Evolutionary conservation across 2,113 vertebrate genomes (phyloP), one percentile per base, ranked within the genome.

Genomic region (Anarhynchus alexandrinus): DNA sequence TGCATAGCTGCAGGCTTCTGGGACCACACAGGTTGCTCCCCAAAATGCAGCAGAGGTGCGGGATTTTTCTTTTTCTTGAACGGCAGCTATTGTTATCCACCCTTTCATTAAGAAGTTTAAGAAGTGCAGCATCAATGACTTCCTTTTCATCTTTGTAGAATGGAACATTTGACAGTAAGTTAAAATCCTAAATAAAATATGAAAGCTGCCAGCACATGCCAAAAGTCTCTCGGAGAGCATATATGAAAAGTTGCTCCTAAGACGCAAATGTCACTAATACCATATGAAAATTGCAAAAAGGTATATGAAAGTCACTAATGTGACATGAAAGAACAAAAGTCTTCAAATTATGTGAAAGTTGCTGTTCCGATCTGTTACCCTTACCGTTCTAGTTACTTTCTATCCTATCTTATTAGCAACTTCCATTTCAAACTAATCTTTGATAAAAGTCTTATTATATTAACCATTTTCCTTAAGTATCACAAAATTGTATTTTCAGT

Each of bases 401-500:
- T 96, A 96, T 90, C 78, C 80, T 69, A 94, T 96, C 96, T 96
- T 94, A 97, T 97, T 97, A 96, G 83, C 87, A 97, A 97, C 96
- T 97, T 88, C 87, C 62, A 66, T 95, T 97, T 97, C 94, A 95
- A 97, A 93, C 71, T 94, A 95, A 97, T 93, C 72, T 90, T 82
- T 86, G 91, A 94, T 97, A 97, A 98, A 98, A 97, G 96, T 97
- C 90, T 96, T 97, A 96, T 95, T 94, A 93, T 90, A 94, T 93
- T 95, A 96, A 93, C 86, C 72, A 69, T 82, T 96, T 97, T 96
- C 86, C 80, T 86, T 93, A 97, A 96, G 90, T 94, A 93, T 96
- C 80, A 96, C 72, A 93, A 97, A 92, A 95, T 40, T 81, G 27
- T 96, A 87, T 69, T 92, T 96, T 85, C 74, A 32, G 3, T 92